Evolutionary conservation across 1,140 invertebrate genomes (phyloP).

Genomic region (Leptinotarsa defecta): DNA sequence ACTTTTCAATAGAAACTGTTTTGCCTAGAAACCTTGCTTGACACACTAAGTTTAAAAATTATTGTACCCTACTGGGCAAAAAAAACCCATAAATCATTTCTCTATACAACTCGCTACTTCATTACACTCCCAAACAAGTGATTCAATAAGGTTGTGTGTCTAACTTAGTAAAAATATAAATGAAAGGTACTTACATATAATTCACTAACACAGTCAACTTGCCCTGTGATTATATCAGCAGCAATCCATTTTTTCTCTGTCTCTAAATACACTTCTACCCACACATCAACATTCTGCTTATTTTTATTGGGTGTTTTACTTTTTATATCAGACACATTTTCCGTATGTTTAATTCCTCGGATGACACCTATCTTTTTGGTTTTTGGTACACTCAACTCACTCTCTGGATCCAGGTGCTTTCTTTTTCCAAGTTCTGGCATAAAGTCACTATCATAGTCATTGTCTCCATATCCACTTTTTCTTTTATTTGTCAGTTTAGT

Average conservation of each 20-base stretch:
- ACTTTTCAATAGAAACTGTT: no score
- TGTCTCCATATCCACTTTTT: slow-evolving; percentile 42
- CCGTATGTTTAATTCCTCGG: background rate
- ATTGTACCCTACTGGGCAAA: no score
- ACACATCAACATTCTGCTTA: slow-evolving; percentile 68
- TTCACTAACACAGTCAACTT: slow-evolving; percentile 73
- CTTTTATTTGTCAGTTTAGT: slow-evolving; percentile 6
- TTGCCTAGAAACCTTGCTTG: no score
- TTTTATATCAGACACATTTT: background rate
- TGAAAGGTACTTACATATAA: slow-evolving; percentile 69
- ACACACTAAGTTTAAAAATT: no score
- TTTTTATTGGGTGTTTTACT: slow-evolving; percentile 23
- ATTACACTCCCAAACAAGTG: no score
- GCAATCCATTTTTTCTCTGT: slow-evolving; percentile 82
- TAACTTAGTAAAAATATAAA: background rate
- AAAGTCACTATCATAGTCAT: slow-evolving; percentile 61
- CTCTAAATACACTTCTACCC: slow-evolving; percentile 87
- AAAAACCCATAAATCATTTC: no score
- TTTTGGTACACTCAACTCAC: slow-evolving; percentile 46
- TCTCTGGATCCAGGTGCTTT: slow-evolving; percentile 55
- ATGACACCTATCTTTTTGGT: slow-evolving; percentile 44
- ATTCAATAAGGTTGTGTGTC: background rate
- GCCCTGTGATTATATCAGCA: slow-evolving; percentile 71
- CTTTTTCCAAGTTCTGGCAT: slow-evolving; percentile 54
- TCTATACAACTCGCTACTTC: no score